Evolutionary conservation across 2,888 invertebrate species (phyloP).

Genomic region (Archaeoteleia sp.): DNA sequence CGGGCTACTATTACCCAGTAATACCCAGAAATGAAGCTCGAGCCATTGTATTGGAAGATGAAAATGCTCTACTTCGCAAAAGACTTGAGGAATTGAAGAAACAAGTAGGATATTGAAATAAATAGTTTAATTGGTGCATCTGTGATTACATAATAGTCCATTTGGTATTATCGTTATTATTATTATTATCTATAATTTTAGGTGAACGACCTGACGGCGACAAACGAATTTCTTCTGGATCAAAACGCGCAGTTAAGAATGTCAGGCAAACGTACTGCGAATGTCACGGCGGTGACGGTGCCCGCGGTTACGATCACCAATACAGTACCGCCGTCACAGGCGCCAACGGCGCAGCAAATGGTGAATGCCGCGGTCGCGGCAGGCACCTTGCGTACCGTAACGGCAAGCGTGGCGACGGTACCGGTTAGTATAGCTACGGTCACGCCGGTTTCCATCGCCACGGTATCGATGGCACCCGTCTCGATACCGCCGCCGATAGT

Average conservation of each 20-base stretch:
- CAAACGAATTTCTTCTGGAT: slow-evolving; percentile 86
- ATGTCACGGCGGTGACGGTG: slow-evolving; percentile 77
- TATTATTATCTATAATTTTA: slow-evolving; percentile 59
- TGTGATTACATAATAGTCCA: too few relatives aligned
- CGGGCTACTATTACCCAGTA: slow-evolving; percentile 71
- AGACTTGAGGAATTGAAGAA: slow-evolving; percentile 83
- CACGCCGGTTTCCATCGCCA: slow-evolving; percentile 78
- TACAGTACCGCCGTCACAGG: slow-evolving; percentile 76
- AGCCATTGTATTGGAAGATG: slow-evolving; percentile 79
- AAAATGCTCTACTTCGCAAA: slow-evolving; percentile 81
- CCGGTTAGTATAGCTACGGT: slow-evolving; percentile 80
- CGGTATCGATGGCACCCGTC: slow-evolving; percentile 77
- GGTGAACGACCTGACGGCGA: slow-evolving; percentile 83
- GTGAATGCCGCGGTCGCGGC: slow-evolving; percentile 73
- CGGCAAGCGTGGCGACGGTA: slow-evolving; percentile 79
- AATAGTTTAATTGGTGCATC: not conserved
- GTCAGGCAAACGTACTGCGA: slow-evolving; percentile 77
- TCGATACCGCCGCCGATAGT: slow-evolving; percentile 78
- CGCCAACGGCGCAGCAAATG: slow-evolving; percentile 75
- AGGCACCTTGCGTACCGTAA: slow-evolving; percentile 77
- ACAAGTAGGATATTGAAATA: slow-evolving; percentile 75
- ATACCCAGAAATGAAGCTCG: slow-evolving; percentile 73
- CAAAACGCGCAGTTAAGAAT: slow-evolving; percentile 85
- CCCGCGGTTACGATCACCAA: slow-evolving; percentile 80
- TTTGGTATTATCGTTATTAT: too few relatives aligned